Conservation (phyloP, 2,113 vertebrate genomes). For the Neodontobutis hainanensis region DNA sequence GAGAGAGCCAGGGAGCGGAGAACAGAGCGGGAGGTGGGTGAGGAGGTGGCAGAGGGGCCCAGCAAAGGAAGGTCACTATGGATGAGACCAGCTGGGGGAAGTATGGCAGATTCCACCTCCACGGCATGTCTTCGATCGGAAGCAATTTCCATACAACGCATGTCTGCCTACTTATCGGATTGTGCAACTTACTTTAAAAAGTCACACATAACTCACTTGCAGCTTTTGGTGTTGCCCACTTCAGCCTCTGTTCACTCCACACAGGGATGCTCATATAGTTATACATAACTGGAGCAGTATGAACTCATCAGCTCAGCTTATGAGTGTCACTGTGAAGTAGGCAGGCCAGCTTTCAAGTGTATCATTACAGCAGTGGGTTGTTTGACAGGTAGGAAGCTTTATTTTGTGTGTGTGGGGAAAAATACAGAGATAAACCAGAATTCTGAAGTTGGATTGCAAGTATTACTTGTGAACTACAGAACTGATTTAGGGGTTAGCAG, state of each 20-base stretch:
- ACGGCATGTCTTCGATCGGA: not conserved
- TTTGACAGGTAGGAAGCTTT: no score
- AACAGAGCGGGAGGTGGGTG: slow-evolving; percentile 31
- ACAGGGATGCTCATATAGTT: not conserved
- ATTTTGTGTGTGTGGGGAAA: no score
- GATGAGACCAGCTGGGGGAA: slow-evolving; percentile 18
- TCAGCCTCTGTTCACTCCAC: not conserved
- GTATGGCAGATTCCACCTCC: slow-evolving; percentile 6
- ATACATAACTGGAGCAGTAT: not conserved
- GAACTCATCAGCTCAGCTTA: no score
- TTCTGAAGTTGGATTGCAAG: no score
- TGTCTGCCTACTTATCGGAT: not conserved
- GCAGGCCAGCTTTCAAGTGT: no score
- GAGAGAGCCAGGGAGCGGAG: slow-evolving; percentile 43
- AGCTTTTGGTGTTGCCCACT: not conserved
- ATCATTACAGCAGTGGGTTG: no score
- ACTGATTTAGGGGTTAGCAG: no score
- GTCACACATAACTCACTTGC: not conserved
- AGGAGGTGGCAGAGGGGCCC: slow-evolving; percentile 41
- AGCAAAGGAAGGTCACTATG: slow-evolving; percentile 36
- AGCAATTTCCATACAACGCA: not conserved
- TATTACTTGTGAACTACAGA: no score
- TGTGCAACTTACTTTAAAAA: not conserved
- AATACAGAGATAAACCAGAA: no score
- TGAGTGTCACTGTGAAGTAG: not conserved